These are phyloP conservation scores for Scytalopus superciliaris DNA, from an alignment of 2,113 vertebrate genomes.

Conservation along the genomic window DNA sequence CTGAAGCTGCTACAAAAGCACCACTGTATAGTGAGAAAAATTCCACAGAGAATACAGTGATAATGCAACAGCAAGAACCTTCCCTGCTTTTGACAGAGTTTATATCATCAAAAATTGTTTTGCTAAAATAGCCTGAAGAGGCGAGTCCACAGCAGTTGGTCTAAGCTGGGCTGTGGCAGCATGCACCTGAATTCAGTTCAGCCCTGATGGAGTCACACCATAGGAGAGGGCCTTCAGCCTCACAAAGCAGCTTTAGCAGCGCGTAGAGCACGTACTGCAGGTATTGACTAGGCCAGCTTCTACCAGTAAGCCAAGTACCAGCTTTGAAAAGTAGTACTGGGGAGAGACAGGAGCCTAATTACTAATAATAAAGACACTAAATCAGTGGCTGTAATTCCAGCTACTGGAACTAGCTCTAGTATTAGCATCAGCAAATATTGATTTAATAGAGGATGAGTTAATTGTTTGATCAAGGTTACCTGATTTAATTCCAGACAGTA, in stretches of 20 bases:
- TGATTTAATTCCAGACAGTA: constrained; percentile 9
- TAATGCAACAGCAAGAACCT: not conserved
- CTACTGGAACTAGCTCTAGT: not conserved
- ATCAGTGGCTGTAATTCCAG: not conserved
- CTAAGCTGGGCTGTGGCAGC: not conserved
- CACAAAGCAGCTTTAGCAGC: not conserved
- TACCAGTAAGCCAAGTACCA: not conserved
- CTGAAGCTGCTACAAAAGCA: not conserved
- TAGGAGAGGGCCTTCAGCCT: not conserved
- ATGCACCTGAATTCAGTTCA: rapidly evolving
- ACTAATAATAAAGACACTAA: not conserved
- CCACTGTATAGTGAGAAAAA: not conserved
- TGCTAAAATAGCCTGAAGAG: not conserved
- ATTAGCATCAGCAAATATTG: constrained; percentile 36
- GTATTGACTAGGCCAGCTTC: not conserved
- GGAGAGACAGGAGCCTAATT: not conserved
- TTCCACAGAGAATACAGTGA: not conserved
- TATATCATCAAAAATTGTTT: not conserved
- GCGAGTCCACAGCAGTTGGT: not conserved
- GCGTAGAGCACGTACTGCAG: rapidly evolving
- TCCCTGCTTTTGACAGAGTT: not conserved
- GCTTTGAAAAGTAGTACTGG: not conserved
- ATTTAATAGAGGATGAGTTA: constrained; percentile 39
- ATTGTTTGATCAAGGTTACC: constrained; percentile 25
- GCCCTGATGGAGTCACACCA: rapidly evolving